Conservation (phyloP, 1,140 invertebrate genomes). For the Drosophila grimshawi region DNA sequence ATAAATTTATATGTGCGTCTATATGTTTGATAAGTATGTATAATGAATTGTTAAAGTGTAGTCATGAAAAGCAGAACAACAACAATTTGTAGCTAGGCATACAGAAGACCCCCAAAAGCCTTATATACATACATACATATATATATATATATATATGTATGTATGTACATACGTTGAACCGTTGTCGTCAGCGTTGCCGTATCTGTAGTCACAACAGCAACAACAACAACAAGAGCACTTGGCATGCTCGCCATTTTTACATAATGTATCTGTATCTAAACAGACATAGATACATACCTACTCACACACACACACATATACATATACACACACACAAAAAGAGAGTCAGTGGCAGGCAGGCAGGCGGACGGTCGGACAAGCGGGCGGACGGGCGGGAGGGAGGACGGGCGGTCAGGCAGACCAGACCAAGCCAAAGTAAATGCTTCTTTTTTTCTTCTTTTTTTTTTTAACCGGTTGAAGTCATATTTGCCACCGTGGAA, state of each 20-base stretch:
- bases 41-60: slow-evolving; percentile 53
- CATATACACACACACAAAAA: slow-evolving; percentile 5
- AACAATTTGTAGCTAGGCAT: slow-evolving; percentile 30
- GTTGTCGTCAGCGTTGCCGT: slow-evolving; percentile 36
- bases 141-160: slow-evolving; percentile 1
- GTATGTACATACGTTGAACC: slow-evolving; percentile 4
- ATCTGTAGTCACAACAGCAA: slow-evolving; percentile 59
- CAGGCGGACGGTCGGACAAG: not conserved
- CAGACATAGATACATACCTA: slow-evolving; percentile 28
- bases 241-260: slow-evolving; percentile 53
- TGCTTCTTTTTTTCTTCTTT: slow-evolving; percentile 43
- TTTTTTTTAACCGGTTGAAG: slow-evolving; percentile 69
- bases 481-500: slow-evolving; percentile 69
- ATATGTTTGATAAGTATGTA: slow-evolving; percentile 16
- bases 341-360: slow-evolving; percentile 3
- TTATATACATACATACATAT: not conserved
- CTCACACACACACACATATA: not conserved
- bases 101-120: slow-evolving; percentile 29
- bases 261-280: slow-evolving; percentile 77
- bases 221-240: slow-evolving; percentile 40
- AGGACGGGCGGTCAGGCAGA: not conserved
- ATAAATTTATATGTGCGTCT: not conserved
- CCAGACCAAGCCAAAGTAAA: slow-evolving; percentile 33
- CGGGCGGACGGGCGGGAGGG: too few species aligned
- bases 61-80: slow-evolving; percentile 36